Percentiles rank a stretch among this genome's conserved stretches.
Evolutionary conservation across 2,113 vertebrate species (phyloP).

Genomic region (Corydoras maculifer): DNA sequence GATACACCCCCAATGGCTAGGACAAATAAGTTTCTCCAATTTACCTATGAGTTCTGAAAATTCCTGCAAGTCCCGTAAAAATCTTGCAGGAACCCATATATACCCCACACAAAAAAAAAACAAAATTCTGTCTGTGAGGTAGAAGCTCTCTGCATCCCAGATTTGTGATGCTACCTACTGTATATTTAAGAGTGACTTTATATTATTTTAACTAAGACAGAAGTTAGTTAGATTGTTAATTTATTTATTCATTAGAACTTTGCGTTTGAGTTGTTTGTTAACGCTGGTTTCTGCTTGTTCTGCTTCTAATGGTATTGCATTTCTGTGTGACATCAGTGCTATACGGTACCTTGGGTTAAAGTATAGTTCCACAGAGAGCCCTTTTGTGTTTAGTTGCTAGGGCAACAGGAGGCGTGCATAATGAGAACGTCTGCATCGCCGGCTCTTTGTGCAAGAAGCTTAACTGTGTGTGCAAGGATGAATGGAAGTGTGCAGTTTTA

Average conservation of each 20-base stretch:
- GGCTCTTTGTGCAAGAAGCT: constrained; percentile 32
- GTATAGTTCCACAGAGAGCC: constrained; percentile 47
- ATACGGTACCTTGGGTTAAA: constrained; percentile 9
- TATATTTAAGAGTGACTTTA: too few species aligned
- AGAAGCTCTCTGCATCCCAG: too few species aligned
- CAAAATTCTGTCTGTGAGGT: too few species aligned
- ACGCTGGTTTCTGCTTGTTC: background rate
- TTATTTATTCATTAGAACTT: background rate
- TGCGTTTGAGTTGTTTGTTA: background rate
- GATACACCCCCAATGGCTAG: too few species aligned
- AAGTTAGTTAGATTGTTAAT: background rate
- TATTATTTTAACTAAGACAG: too few species aligned
- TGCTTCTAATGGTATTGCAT: constrained; percentile 20
- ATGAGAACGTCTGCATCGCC: constrained; percentile 41
- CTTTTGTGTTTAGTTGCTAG: constrained; percentile 56
- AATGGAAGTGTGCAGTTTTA: constrained; percentile 13
- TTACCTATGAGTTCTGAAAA: too few species aligned
- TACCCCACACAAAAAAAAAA: too few species aligned
- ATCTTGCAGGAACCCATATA: too few species aligned
- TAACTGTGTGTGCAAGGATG: constrained; percentile 24
- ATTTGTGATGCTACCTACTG: too few species aligned
- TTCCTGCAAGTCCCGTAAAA: too few species aligned
- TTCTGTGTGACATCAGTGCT: constrained; percentile 46
- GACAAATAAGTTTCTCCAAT: too few species aligned
- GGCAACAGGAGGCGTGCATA: constrained; percentile 48